These are phyloP conservation scores for Ammospiza caudacuta DNA, from an alignment of 2,113 vertebrate species.

Conservation along the genomic window DNA sequence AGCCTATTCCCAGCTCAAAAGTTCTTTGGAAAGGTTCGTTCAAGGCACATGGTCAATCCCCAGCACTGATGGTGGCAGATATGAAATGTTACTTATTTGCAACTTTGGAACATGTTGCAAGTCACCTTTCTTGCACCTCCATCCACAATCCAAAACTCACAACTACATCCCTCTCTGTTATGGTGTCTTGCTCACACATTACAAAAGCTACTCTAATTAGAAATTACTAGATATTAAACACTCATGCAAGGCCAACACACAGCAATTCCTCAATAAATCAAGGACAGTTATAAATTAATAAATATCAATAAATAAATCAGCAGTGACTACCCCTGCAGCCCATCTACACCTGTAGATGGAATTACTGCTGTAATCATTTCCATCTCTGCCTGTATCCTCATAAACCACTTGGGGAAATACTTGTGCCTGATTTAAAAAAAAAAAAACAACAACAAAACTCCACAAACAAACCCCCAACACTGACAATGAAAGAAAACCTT, in stretches of 20 bases:
- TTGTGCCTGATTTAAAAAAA: background rate
- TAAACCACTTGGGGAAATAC: background rate
- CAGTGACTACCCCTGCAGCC: background rate
- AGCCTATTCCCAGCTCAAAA: background rate
- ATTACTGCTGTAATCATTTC: background rate
- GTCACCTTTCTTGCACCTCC: background rate
- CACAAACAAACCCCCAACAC: background rate
- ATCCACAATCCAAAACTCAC: background rate
- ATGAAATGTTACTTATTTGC: background rate
- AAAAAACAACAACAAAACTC: background rate
- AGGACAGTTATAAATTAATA: background rate
- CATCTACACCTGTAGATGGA: background rate
- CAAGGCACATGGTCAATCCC: background rate
- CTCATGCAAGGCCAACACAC: background rate
- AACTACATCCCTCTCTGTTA: background rate
- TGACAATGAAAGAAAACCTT: background rate
- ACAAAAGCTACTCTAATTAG: background rate
- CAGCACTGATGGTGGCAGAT: background rate
- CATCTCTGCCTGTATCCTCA: background rate
- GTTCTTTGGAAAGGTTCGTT: background rate
- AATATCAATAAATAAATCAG: background rate
- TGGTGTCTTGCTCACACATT: rapidly evolving
- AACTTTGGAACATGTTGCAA: background rate
- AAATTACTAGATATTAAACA: background rate
- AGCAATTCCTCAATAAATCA: background rate